phyloP scores from a whole-genome alignment of 2,888 invertebrate species.

The Acronicta leporina region DNA sequence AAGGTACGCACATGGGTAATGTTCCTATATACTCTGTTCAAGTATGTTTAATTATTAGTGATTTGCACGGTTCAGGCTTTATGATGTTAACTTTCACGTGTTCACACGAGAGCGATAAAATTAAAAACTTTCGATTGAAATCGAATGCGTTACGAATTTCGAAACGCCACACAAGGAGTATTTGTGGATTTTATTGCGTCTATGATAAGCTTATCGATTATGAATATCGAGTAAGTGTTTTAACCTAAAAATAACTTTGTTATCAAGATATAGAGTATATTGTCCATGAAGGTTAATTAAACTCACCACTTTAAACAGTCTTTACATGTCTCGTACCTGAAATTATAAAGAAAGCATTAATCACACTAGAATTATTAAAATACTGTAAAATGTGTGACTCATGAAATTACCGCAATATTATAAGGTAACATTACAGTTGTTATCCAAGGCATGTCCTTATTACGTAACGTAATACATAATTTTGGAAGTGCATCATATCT shows the following conservation, averaged over 20 bases:
- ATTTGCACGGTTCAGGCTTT: conserved; percentile 20
- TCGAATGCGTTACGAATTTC: conserved; percentile 22
- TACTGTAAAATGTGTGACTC: conserved; percentile 13
- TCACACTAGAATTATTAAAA: conserved; percentile 7
- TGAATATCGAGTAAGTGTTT: neutral
- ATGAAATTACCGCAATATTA: conserved; percentile 11
- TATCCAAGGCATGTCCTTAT: neutral
- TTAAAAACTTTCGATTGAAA: conserved; percentile 36
- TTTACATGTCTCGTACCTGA: conserved; percentile 59
- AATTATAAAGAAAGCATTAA: conserved; percentile 26
- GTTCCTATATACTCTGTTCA: conserved; percentile 27
- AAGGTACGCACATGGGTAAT: conserved; percentile 26
- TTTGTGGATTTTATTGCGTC: conserved; percentile 13
- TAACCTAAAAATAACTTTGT: neutral
- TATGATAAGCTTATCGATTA: neutral
- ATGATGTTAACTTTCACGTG: conserved; percentile 38
- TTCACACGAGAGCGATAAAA: conserved; percentile 17
- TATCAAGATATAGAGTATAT: neutral
- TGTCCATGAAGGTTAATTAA: conserved; percentile 1
- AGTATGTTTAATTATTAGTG: conserved; percentile 46
- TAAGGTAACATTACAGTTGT: neutral
- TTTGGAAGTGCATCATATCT: too few relatives aligned
- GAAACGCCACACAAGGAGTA: conserved; percentile 32
- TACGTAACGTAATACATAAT: too few relatives aligned
- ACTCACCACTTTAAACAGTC: conserved; percentile 50